Conservation (phyloP, 2,797 vertebrate species). For the Aldrovandia affinis region DNA sequence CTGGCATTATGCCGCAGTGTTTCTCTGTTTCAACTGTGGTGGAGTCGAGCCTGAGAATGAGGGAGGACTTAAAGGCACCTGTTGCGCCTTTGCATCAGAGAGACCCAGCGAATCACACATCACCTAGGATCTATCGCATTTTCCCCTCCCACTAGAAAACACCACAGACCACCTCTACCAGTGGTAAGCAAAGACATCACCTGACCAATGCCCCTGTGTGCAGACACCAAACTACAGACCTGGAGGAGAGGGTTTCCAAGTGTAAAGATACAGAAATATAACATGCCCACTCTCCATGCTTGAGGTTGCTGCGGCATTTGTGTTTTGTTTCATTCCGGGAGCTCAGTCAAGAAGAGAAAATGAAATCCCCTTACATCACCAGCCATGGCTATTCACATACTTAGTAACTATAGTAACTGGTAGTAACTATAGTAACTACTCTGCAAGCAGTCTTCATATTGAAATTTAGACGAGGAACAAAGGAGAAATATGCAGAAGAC, state of each 20-base stretch:
- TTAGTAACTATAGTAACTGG: conserved; percentile 2
- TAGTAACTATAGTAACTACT: conserved; percentile 8
- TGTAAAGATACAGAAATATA: background rate
- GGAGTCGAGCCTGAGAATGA: background rate
- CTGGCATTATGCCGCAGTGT: background rate
- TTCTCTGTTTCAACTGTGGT: background rate
- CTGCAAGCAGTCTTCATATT: background rate
- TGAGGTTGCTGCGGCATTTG: background rate
- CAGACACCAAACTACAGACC: background rate
- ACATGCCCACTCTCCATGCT: background rate
- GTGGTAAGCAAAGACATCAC: background rate
- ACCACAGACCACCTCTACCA: background rate
- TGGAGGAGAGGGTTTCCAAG: background rate
- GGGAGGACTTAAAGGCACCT: background rate
- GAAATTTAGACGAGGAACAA: background rate
- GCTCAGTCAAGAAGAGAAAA: background rate
- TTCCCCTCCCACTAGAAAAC: background rate
- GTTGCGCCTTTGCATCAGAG: background rate
- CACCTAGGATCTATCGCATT: background rate
- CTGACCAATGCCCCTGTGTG: background rate
- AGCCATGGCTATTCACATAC: background rate
- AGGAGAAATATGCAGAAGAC: background rate
- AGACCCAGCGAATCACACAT: background rate
- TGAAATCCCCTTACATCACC: background rate
- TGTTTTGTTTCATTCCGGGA: background rate